A percentile compares a stretch with the other conserved stretches of the same genome.
phyloP scores from a whole-genome alignment of 2,113 vertebrate genomes.

The Rostratula benghalensis region DNA sequence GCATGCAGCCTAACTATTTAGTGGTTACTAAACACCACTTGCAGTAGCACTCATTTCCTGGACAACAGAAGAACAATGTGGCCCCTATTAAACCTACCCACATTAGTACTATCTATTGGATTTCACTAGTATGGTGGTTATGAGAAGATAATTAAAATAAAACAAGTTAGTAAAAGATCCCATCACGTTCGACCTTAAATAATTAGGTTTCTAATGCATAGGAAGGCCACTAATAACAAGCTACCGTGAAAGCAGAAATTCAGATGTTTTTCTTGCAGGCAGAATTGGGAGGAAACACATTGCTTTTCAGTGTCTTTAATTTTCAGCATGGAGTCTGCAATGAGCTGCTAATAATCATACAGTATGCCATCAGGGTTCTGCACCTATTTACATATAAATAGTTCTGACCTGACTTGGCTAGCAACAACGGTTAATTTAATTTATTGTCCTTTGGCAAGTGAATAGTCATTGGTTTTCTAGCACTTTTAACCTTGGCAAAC shows the following conservation, averaged over 20 bases:
- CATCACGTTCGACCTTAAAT: constrained; percentile 14
- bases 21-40: background rate
- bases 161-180: background rate
- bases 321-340: constrained; percentile 59
- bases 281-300: background rate
- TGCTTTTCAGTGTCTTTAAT: constrained; percentile 37
- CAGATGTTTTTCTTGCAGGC: constrained; percentile 24
- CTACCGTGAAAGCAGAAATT: background rate
- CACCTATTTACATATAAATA: constrained; percentile 82
- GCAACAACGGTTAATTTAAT: constrained; percentile 80
- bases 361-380: constrained; percentile 55
- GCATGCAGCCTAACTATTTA: no score
- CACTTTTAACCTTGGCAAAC: constrained; percentile 81
- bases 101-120: background rate
- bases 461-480: constrained; percentile 77
- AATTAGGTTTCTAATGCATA: background rate
- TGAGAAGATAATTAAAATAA: constrained; percentile 11
- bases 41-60: background rate
- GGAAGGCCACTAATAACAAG: background rate
- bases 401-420: constrained; percentile 71
- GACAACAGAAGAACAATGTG: background rate
- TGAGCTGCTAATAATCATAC: constrained; percentile 67
- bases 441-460: constrained; percentile 78
- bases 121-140: background rate
- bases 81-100: background rate